phyloP scores from a whole-genome alignment of 1,140 invertebrate species.

The Megathymus violae region DNA sequence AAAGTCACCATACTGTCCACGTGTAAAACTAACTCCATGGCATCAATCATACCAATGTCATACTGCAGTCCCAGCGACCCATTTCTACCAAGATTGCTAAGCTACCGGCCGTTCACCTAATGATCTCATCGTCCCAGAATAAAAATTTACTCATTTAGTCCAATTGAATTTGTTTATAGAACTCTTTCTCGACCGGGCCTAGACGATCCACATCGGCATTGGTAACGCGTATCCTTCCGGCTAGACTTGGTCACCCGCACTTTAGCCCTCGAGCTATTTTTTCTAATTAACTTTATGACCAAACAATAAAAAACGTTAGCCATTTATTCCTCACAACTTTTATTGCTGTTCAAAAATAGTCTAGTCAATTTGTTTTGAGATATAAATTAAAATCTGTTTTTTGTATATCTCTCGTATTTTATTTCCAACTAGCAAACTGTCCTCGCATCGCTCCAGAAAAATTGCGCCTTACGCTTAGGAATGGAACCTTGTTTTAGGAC shows the following conservation, averaged over 20 bases:
- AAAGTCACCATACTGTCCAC: no score
- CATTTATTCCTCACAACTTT: not conserved
- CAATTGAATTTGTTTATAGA: slow-evolving; percentile 75
- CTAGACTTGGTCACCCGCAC: slow-evolving; percentile 16
- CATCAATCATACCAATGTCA: slow-evolving; percentile 62
- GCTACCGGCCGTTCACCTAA: slow-evolving; percentile 73
- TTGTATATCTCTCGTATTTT: no score
- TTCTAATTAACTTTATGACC: not conserved
- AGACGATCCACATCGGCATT: slow-evolving; percentile 65
- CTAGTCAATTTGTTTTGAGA: no score
- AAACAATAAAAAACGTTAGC: not conserved
- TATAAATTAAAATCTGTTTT: no score
- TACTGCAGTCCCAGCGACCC: slow-evolving; percentile 61
- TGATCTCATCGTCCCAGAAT: slow-evolving; percentile 79
- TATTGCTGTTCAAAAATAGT: not conserved
- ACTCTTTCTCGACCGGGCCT: slow-evolving; percentile 65
- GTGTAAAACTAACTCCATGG: slow-evolving; percentile 16
- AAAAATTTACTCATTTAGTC: slow-evolving; percentile 71
- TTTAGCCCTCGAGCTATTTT: slow-evolving; percentile 8
- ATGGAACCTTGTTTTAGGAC: no score
- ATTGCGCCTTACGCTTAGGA: no score
- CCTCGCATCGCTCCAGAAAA: no score
- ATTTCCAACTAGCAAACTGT: no score
- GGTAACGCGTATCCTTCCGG: slow-evolving; percentile 29
- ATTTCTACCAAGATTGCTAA: slow-evolving; percentile 54